These are phyloP conservation scores for Pangasius mekongensis DNA, from an alignment of 2,797 vertebrate genomes.

Conservation along the genomic window DNA sequence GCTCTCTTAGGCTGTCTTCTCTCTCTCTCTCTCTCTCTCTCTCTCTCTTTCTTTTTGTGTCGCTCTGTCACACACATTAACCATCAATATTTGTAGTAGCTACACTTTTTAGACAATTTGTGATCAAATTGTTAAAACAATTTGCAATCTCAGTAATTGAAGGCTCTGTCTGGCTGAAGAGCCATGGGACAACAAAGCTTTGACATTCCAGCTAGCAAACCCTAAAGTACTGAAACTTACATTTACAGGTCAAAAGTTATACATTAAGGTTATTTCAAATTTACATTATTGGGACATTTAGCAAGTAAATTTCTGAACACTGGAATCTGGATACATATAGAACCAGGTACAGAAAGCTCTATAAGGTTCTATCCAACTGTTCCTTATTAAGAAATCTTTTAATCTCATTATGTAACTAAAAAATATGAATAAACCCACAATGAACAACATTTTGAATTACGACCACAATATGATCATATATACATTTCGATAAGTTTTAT, in stretches of 20 bases:
- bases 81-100: not conserved
- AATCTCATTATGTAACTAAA: not conserved
- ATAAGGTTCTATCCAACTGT: not conserved
- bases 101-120: not conserved
- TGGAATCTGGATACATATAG: not conserved
- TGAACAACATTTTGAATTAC: not conserved
- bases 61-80: not conserved
- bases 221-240: not conserved
- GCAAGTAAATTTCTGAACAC: not conserved
- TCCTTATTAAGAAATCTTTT: not conserved
- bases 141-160: not conserved
- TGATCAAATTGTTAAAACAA: too few relatives aligned
- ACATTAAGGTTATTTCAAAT: not conserved
- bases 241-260: not conserved
- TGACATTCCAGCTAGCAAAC: not conserved
- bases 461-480: not conserved
- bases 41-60: not conserved
- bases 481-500: not conserved
- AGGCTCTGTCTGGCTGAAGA: not conserved
- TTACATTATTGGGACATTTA: not conserved
- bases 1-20: not conserved
- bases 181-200: not conserved
- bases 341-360: not conserved
- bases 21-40: not conserved
- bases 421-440: not conserved